Base-by-base conservation (phyloP, 2,888 invertebrate species). In the Athalia rosae region DNA sequence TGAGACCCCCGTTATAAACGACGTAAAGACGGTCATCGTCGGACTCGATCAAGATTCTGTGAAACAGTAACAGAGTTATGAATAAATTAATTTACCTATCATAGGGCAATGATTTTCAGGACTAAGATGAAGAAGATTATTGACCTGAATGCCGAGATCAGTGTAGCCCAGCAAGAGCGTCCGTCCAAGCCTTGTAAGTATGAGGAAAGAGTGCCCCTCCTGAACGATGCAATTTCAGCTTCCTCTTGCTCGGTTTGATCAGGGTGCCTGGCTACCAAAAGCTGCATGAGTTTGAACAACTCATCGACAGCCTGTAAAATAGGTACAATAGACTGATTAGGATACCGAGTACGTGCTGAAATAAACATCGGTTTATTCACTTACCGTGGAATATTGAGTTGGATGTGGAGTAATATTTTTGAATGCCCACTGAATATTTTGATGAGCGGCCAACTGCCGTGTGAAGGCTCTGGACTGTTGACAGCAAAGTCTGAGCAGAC, bases 341-440 rank as follows among this genome's bases (percentile, higher is more conserved):
- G 71, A 41, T 47, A n/a, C 2, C 0, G n/a, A 76, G 11, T 2
- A n/a, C 3, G 5, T 1, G 9, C 8, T 58, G n/a, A 9, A 53
- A 15, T 13, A 7, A 41, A 1, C 28, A 9, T 50, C 61, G 13
- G 47, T 13, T 59, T 15, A 47, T 62, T 47, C 58, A 87, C 88
- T 90, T 88, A 93, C 94, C 80, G 94, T 94, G 15, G 96, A 95
- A 91, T 98, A 98, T 84, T 98, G 95, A 41, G 97, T 97, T 5
- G 97, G 97, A 90, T 97, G 97, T n/a, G 98, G 97, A 50, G 97
- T 97, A 81, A 98, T 98, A 90, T 98, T 98, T 87, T 98, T 95
- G 90, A 98, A 98, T 45, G 98, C 98, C 98, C 98, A 98, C 88
- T 97, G 97, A 62, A 98, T 93, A 91, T 98, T 98, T 91, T 98